Percentiles rank a stretch among this genome's conserved stretches.
Conservation (phyloP, 2,113 vertebrate genomes). For the Anoura caudifer region DNA sequence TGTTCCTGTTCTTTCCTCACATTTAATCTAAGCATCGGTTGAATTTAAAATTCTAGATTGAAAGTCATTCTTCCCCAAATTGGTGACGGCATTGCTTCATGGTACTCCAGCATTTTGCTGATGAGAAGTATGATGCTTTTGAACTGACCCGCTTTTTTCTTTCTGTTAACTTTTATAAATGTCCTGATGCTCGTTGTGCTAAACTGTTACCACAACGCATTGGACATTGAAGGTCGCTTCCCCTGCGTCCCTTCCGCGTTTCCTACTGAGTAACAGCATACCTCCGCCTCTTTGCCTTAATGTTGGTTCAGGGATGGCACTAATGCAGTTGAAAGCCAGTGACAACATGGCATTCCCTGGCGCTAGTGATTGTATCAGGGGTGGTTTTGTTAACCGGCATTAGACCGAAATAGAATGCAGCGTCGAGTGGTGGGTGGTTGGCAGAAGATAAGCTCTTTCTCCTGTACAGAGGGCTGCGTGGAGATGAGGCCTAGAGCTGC, state of each 20-base stretch:
- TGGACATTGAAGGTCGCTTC: neutral
- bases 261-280: neutral
- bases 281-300: neutral
- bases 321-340: neutral
- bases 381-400: neutral
- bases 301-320: neutral
- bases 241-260: neutral
- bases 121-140: neutral
- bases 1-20: neutral
- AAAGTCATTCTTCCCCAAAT: slow-evolving; percentile 25
- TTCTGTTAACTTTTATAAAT: neutral
- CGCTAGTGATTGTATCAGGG: neutral
- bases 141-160: neutral
- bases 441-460: neutral
- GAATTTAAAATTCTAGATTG: slow-evolving; percentile 29
- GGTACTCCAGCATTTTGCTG: neutral
- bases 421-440: neutral
- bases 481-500: neutral
- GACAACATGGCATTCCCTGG: neutral
- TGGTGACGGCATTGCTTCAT: neutral
- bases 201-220: neutral
- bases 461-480: neutral
- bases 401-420: neutral
- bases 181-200: neutral
- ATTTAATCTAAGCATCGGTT: neutral